Percentiles rank a stretch among this genome's conserved stretches.
Evolutionary conservation across 2,797 vertebrate species (phyloP).

Genomic region (Schizothorax lantsangensis): DNA sequence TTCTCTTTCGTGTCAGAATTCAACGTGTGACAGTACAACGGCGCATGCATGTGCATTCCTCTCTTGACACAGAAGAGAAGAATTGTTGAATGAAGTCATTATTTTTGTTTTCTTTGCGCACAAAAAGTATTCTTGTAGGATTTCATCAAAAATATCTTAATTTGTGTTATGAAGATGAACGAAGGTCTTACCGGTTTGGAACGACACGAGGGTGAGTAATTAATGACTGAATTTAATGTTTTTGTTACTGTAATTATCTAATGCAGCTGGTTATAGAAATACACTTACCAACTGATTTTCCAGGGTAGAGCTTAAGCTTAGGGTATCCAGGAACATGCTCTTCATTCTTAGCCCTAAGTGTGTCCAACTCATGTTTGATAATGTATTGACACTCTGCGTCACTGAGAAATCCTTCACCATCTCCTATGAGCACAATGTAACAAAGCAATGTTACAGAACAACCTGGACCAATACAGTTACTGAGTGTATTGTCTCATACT

Average conservation of each 20-base stretch:
- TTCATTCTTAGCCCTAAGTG: constrained; percentile 90
- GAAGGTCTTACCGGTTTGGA: no score
- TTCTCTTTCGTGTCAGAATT: no score
- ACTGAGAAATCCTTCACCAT: constrained; percentile 91
- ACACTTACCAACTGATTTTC: constrained; percentile 88
- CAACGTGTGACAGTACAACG: no score
- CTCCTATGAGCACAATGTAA: constrained; percentile 73
- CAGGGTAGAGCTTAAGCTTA: constrained; percentile 91
- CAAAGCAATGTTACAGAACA: background rate
- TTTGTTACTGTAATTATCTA: background rate
- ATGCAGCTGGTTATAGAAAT: background rate
- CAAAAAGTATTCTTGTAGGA: no score
- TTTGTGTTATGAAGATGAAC: no score
- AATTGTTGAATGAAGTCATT: no score
- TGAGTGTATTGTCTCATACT: background rate
- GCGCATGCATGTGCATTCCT: no score
- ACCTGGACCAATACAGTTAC: background rate
- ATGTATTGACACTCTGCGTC: constrained; percentile 94
- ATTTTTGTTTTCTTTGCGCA: no score
- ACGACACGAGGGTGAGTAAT: no score
- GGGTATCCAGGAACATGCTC: constrained; percentile 89
- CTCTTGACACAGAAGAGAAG: no score
- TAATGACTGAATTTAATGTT: background rate
- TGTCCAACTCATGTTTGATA: constrained; percentile 95
- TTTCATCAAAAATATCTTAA: no score